Percentiles rank a stretch among this genome's conserved stretches.
Evolutionary conservation across 1,140 invertebrate species (phyloP).

Genomic region (Drosophila neocordata): DNA sequence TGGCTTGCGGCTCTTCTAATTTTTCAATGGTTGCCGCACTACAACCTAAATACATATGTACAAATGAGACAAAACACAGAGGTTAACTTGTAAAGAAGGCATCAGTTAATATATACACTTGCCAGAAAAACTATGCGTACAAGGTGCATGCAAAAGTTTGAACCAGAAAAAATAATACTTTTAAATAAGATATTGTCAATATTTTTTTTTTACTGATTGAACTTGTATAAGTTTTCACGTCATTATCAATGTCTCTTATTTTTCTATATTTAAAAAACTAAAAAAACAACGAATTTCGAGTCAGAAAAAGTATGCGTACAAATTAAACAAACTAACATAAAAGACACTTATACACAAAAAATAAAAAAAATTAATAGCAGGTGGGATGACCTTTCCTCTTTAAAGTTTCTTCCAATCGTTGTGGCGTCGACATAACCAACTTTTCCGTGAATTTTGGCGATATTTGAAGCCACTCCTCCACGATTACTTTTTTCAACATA

Average conservation of each 20-base stretch:
- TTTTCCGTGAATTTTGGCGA: neutral
- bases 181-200: too few species aligned
- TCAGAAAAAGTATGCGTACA: neutral
- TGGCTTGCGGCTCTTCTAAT: neutral
- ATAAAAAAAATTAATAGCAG: neutral
- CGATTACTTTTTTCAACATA: neutral
- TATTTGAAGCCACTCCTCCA: constrained; percentile 3
- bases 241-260: too few species aligned
- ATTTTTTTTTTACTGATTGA: too few species aligned
- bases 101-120: neutral
- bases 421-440: neutral
- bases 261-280: neutral
- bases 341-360: neutral
- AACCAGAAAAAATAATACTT: too few species aligned
- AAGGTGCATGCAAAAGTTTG: too few species aligned
- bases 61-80: neutral
- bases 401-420: neutral
- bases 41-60: neutral
- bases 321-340: neutral
- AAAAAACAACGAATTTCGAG: neutral
- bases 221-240: too few species aligned
- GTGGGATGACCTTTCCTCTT: neutral
- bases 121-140: too few species aligned
- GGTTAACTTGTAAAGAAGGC: neutral
- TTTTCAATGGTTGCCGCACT: neutral